A percentile compares a stretch with the other conserved stretches of the same genome.
phyloP scores from a whole-genome alignment of 1,140 invertebrate genomes.

The Liolophura sinensis region DNA sequence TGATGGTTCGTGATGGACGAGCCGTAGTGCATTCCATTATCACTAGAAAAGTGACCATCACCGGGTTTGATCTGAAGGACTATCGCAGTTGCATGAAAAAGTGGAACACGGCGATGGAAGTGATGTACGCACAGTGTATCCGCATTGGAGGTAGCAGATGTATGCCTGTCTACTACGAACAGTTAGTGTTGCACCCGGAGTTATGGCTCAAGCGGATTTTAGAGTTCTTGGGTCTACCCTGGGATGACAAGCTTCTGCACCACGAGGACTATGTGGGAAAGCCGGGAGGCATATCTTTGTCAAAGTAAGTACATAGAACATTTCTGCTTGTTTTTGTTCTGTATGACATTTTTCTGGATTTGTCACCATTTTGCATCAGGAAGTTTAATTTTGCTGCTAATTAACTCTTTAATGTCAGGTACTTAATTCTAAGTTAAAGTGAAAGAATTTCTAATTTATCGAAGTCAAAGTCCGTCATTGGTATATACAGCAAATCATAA shows the following conservation, averaged over 20 bases:
- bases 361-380: no score
- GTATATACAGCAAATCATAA: no score
- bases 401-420: no score
- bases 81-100: constrained; percentile 92
- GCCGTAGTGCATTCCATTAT: constrained; percentile 99
- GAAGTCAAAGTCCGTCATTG: no score
- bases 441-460: no score
- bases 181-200: constrained; percentile 91
- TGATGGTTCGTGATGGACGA: constrained; percentile 97
- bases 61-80: constrained; percentile 92
- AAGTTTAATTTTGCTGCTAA: no score
- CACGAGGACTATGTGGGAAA: constrained; percentile 97
- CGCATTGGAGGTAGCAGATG: constrained; percentile 79
- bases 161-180: constrained; percentile 93
- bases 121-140: constrained; percentile 93
- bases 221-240: constrained; percentile 88
- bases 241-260: constrained; percentile 95
- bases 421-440: no score
- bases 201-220: constrained; percentile 89
- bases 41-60: constrained; percentile 95
- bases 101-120: constrained; percentile 93
- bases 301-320: constrained; percentile 75
- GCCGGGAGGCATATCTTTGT: constrained; percentile 82
- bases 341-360: no score
- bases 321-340: neutral